Evolutionary conservation across 2,113 vertebrate genomes (phyloP).

Genomic region (Hypanus sabinus): DNA sequence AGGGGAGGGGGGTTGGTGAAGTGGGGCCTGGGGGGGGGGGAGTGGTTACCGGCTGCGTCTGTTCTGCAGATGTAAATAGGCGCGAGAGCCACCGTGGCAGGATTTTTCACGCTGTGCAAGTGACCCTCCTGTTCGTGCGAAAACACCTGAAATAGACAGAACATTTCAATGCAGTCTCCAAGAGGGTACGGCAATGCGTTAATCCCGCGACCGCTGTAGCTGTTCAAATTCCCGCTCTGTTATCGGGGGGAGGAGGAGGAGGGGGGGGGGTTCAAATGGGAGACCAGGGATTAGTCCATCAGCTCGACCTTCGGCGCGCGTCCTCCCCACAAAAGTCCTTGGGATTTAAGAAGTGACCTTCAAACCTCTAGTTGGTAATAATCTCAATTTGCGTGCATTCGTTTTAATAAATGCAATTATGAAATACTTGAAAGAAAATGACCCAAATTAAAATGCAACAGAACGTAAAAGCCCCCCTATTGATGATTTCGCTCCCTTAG

Average conservation of each 20-base stretch:
- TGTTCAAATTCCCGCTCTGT: no score
- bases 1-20: no score
- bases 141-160: conserved; percentile 64
- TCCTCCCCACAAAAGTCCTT: neutral
- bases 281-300: neutral
- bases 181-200: neutral
- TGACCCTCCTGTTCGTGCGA: conserved; percentile 64
- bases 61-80: conserved; percentile 63
- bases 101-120: conserved; percentile 54
- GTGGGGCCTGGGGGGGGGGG: neutral
- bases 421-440: conserved; percentile 44
- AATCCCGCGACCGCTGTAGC: neutral
- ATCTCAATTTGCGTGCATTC: conserved; percentile 33
- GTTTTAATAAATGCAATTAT: conserved; percentile 43
- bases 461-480: conserved; percentile 23
- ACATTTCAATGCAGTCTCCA: conserved; percentile 42
- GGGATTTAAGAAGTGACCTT: neutral
- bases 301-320: neutral
- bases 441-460: conserved; percentile 41
- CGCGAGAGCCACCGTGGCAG: conserved; percentile 49
- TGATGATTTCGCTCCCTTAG: neutral
- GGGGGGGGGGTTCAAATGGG: neutral
- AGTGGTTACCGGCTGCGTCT: conserved; percentile 69
- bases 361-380: conserved; percentile 35
- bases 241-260: no score